A percentile compares a stretch with the other conserved stretches of the same genome.
These are phyloP conservation scores for Cygnus atratus DNA, from an alignment of 2,113 vertebrate genomes.

Conservation along the genomic window DNA sequence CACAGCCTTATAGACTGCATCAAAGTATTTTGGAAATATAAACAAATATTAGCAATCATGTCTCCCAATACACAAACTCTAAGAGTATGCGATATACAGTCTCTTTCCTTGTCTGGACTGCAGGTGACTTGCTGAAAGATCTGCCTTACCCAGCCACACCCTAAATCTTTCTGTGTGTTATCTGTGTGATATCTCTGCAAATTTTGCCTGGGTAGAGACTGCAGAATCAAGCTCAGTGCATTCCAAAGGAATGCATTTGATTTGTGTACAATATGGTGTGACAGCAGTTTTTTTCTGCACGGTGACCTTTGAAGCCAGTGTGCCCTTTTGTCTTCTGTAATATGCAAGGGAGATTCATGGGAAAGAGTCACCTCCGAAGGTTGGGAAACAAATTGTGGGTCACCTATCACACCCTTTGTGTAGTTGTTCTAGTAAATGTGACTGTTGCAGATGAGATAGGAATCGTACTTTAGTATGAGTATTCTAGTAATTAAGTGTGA, in stretches of 20 bases:
- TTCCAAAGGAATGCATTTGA: constrained; percentile 18
- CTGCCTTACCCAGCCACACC: not conserved
- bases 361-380: not conserved
- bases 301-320: not conserved
- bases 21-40: not conserved
- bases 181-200: not conserved
- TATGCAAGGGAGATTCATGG: not conserved
- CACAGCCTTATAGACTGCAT: not conserved
- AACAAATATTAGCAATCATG: not conserved
- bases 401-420: not conserved
- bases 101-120: not conserved
- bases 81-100: not conserved
- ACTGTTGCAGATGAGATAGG: constrained; percentile 6
- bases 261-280: not conserved
- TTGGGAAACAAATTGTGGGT: not conserved
- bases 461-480: not conserved
- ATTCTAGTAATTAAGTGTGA: constrained; percentile 14
- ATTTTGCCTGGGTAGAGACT: constrained; percentile 33
- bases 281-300: not conserved
- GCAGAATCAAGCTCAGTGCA: not conserved
- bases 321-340: not conserved
- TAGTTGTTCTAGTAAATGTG: not conserved
- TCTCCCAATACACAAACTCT: not conserved
- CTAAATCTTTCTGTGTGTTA: not conserved
- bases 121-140: not conserved